Percentiles rank a stretch among this genome's conserved stretches.
These are phyloP conservation scores for Xylocampa areola DNA, from an alignment of 2,888 invertebrate genomes.

Conservation along the genomic window DNA sequence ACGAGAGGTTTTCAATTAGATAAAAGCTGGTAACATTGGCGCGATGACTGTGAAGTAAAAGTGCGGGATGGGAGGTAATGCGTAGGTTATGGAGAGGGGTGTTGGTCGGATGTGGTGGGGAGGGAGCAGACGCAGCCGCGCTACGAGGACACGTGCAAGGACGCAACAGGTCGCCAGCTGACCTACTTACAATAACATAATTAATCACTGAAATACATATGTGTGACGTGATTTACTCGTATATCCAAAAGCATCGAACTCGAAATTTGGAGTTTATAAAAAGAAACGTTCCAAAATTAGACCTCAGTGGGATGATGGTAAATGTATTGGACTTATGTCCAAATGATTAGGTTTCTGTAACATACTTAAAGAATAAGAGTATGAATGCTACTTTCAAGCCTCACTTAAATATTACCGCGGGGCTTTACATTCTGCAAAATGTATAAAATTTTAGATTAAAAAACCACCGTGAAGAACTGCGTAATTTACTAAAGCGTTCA, in stretches of 20 bases:
- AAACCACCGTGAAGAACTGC: background rate
- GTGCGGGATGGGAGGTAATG: constrained; percentile 40
- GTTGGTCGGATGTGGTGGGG: constrained; percentile 21
- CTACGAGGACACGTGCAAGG: constrained; percentile 63
- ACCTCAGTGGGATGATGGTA: no score
- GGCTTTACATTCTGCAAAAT: no score
- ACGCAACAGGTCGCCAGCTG: constrained; percentile 78
- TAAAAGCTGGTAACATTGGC: constrained; percentile 50
- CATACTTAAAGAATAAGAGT: no score
- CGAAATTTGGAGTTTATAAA: no score
- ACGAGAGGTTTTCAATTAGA: constrained; percentile 53
- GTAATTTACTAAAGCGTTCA: background rate
- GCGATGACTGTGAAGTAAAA: constrained; percentile 58
- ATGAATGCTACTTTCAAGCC: no score
- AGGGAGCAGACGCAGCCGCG: constrained; percentile 24
- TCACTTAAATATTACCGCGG: no score
- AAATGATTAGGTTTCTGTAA: no score
- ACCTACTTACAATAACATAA: constrained; percentile 72
- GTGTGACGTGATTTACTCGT: constrained; percentile 50
- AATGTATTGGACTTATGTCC: no score
- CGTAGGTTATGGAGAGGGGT: constrained; percentile 46
- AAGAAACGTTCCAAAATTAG: no score
- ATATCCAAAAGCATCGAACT: no score
- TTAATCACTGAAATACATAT: constrained; percentile 59
- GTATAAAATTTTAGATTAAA: background rate